These are phyloP conservation scores for Rhyzopertha dominica DNA, from an alignment of 1,140 invertebrate genomes.

Conservation along the genomic window DNA sequence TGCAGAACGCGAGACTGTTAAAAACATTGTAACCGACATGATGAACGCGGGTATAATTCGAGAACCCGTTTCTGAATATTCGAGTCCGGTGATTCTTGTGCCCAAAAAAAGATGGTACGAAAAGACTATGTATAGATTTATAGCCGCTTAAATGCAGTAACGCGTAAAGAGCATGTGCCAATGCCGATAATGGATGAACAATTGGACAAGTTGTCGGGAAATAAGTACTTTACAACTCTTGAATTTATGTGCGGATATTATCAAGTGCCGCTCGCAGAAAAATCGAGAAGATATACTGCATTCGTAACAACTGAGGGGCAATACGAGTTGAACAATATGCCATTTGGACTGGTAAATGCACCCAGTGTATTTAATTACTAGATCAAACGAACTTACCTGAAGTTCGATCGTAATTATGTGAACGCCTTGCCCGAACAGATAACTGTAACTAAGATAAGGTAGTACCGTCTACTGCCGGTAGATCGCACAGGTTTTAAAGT, in stretches of 20 bases:
- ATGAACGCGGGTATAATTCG: not conserved
- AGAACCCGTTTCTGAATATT: not conserved
- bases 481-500: no score
- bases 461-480: no score
- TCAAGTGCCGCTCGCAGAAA: not conserved
- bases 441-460: no score
- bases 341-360: no score
- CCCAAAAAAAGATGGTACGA: not conserved
- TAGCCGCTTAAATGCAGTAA: not conserved
- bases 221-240: not conserved
- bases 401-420: no score
- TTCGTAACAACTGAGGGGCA: conserved; percentile 4
- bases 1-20: no score
- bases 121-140: conserved; percentile 1
- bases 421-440: no score
- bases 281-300: not conserved
- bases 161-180: not conserved
- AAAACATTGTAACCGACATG: not conserved
- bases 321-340: conserved; percentile 1
- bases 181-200: not conserved
- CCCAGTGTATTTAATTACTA: not conserved
- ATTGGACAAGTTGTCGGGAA: not conserved
- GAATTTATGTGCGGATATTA: not conserved
- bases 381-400: no score
- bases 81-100: not conserved